Base-by-base conservation (phyloP, 2,113 vertebrate species). In the Triplophysa rosa region DNA sequence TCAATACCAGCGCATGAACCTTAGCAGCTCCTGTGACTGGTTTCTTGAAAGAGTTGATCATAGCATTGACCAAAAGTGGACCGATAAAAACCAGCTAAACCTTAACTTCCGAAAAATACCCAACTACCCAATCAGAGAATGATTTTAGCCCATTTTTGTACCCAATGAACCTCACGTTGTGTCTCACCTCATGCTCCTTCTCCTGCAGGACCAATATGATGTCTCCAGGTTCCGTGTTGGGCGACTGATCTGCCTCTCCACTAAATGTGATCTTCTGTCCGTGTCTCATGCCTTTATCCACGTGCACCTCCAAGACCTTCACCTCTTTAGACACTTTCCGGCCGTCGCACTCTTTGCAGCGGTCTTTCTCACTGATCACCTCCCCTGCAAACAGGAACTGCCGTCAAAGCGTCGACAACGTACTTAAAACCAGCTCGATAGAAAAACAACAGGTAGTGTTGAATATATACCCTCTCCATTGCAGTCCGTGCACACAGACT, bases 241-340 rank as follows among this genome's bases (percentile, higher is more conserved):
- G 98, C 61, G 98, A 95, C 85, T 99, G 98, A 92, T 99, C 98
- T 49, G 97, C 98, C 90, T 99, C 98, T 84, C 98, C 98, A 65
- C 93, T 93, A 86, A 99, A 99, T 4, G 96, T 98, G 89, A 99
- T 99, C 90, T 96, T 96, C 80, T 99, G 98, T 17, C 98, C 98
- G 56, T 99, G 97, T 85, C 89, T 98, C 98, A 99, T 99, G 86
- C 98, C 98, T 93, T 99, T 99, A 89, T 99, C 98, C 87, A 99
- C 95, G 16, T 99, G 97, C 82, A 99, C 98, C 91, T 99, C 98
- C 87, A 99, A 92, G 83, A 98, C 96, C 90, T 99, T 99, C 4
- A 98, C 96, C 89, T 99, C 98, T 93, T 99, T 99, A 78, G 95
- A 93, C 85, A 99, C 97, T 85, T 98, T 98, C 87, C 97, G 98